Evolutionary conservation across 2,113 vertebrate species (phyloP).

Genomic region (Zosterops japonicus): DNA sequence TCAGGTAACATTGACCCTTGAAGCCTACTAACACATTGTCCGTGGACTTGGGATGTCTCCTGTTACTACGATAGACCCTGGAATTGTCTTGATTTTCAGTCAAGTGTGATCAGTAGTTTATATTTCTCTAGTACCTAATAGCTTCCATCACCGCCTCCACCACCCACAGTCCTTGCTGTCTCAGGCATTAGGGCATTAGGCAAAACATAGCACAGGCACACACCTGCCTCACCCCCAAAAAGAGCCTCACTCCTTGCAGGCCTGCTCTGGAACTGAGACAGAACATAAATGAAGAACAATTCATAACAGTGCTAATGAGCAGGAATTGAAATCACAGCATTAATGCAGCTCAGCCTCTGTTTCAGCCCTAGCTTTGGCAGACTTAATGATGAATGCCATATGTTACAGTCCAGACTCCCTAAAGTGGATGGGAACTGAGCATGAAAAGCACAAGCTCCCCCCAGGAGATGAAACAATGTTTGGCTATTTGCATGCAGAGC

Average conservation of each 20-base stretch:
- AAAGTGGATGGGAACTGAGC: not conserved
- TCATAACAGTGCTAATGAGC: not conserved
- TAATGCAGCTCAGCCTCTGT: not conserved
- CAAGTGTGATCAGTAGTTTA: not conserved
- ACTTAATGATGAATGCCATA: not conserved
- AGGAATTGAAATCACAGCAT: not conserved
- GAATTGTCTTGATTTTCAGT: not conserved
- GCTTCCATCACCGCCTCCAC: not conserved
- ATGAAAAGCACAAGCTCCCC: not conserved
- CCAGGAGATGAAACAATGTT: not conserved
- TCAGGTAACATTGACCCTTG: not conserved
- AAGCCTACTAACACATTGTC: not conserved
- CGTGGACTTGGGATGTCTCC: not conserved
- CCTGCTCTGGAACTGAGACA: not conserved
- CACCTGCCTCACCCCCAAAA: not conserved
- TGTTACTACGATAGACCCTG: not conserved
- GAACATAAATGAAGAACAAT: not conserved
- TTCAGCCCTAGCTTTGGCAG: not conserved
- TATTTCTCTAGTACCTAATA: not conserved
- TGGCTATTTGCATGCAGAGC: not conserved
- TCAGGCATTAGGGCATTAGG: not conserved
- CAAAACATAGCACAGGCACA: not conserved
- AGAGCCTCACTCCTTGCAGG: not conserved
- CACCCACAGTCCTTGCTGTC: not conserved
- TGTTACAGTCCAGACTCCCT: not conserved